phyloP scores from a whole-genome alignment of 2,113 vertebrate genomes.

The Mesoclemmys tuberculata region DNA sequence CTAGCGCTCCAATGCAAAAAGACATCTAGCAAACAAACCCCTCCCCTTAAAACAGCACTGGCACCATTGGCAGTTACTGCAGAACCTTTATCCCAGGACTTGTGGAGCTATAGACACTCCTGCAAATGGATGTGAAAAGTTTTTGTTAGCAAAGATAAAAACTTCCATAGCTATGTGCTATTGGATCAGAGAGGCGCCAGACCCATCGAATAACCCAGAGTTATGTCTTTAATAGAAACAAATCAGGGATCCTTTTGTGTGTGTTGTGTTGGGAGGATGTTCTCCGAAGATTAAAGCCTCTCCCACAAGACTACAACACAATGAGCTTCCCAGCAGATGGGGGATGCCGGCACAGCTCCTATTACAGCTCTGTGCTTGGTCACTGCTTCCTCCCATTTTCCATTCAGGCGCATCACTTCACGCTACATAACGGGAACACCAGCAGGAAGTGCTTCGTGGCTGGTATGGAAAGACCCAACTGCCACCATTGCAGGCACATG shows the following conservation, averaged over 20 bases:
- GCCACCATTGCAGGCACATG: neutral
- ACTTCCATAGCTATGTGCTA: neutral
- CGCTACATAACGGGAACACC: neutral
- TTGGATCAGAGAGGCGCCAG: neutral
- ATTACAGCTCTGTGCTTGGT: neutral
- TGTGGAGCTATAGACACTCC: neutral
- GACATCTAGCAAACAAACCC: accelerated
- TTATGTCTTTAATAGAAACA: neutral
- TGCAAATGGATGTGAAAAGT: neutral
- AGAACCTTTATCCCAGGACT: neutral
- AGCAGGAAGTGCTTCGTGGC: neutral
- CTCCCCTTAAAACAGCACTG: neutral
- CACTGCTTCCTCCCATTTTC: neutral
- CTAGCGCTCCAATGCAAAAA: neutral
- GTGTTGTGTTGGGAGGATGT: neutral
- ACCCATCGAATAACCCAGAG: neutral
- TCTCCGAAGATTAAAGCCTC: neutral
- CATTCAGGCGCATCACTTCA: neutral
- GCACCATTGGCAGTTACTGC: neutral
- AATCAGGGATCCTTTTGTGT: neutral
- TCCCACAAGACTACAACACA: neutral
- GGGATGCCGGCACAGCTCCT: neutral
- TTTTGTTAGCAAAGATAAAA: neutral
- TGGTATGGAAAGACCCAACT: neutral
- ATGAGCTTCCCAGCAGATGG: neutral